A percentile compares a stretch with the other conserved stretches of the same genome.
Conservation (phyloP, 2,888 invertebrate species). For the Synanthedon tipuliformis region DNA sequence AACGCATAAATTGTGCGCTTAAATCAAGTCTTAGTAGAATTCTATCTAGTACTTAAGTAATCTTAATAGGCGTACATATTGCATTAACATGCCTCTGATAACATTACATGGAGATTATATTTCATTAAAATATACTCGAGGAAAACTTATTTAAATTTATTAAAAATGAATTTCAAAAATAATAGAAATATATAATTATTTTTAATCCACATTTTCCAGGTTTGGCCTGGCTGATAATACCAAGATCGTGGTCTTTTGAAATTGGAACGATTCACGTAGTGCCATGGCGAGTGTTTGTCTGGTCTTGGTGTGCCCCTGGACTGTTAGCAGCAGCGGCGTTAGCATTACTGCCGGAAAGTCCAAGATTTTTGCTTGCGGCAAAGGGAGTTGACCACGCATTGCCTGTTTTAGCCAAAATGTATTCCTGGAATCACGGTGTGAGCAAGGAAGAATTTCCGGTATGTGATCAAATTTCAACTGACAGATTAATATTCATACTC, state of each 20-base stretch:
- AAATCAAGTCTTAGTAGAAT: too few relatives aligned
- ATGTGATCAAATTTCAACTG: slow-evolving; percentile 12
- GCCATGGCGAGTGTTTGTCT: slow-evolving; percentile 82
- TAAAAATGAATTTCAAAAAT: too few relatives aligned
- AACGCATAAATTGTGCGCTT: too few relatives aligned
- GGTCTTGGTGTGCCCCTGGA: slow-evolving; percentile 75
- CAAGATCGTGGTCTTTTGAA: slow-evolving; percentile 58
- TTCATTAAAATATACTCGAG: too few relatives aligned
- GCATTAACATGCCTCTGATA: too few relatives aligned
- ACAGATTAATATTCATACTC: not conserved
- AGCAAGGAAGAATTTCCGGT: slow-evolving; percentile 51
- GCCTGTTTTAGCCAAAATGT: slow-evolving; percentile 72
- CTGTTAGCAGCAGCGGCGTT: slow-evolving; percentile 71
- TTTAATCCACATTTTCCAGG: slow-evolving; percentile 34
- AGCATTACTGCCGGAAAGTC: slow-evolving; percentile 78
- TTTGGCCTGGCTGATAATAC: slow-evolving; percentile 77
- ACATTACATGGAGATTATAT: too few relatives aligned
- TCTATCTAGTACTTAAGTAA: too few relatives aligned
- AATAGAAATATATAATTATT: too few relatives aligned
- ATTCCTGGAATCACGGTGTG: slow-evolving; percentile 44
- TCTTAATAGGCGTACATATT: too few relatives aligned
- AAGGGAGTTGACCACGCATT: slow-evolving; percentile 73
- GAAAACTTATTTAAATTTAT: too few relatives aligned
- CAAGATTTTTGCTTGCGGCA: slow-evolving; percentile 76
- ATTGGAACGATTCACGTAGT: slow-evolving; percentile 60